Evolutionary conservation across 2,888 invertebrate genomes (phyloP), one percentile per base, ranked within the genome.

Genomic region (Crocallis elinguaria): DNA sequence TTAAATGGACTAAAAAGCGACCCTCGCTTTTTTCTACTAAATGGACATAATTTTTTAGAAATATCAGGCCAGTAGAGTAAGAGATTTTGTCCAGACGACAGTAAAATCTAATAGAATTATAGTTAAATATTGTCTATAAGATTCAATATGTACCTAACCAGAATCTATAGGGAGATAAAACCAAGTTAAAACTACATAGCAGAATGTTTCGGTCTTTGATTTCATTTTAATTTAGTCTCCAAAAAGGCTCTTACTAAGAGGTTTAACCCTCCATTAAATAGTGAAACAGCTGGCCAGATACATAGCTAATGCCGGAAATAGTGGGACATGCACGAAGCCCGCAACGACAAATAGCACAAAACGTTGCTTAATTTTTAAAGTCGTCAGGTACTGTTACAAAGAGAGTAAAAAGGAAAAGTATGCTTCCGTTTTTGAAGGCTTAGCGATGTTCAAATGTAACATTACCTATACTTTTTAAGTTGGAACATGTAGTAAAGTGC

Each of bases 261-360:
- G 35, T 44, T 49, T 44, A 39, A 17, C 38, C 3, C 14, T 35
- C 17, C 41, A 29, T 57, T 50, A 62, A 60, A 56, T 50, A 64
- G 57, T 60, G 48, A 56, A 43, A 49, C 39, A 49, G 52, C 38
- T 29, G 42, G 38, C 36, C 39, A 41, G 53, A 60, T 58, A 60
- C 54, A 51, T 54, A 51, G 33, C 38, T 57, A 56, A 58, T 57
- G 46, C 49, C 56, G 58, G 60, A 62, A 56, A 49, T 38, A 27
- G 38, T 27, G 17, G 38, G 55, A 32, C 49, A 45, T 56, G 49
- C 57, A 53, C 52, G 57, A 58, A 56, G 41, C 23, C 43, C 43
- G 45, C 32, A 49, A 49, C 57, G 57, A 57, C 58, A 60, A 58
- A 60, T 57, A 54, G 30, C 30, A 43, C 49, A 14, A 49, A 45